Percentiles rank a stretch among this genome's conserved stretches.
These are phyloP conservation scores for Globodera ellingtonae DNA, from an alignment of 1,140 invertebrate genomes.

Conservation along the genomic window DNA sequence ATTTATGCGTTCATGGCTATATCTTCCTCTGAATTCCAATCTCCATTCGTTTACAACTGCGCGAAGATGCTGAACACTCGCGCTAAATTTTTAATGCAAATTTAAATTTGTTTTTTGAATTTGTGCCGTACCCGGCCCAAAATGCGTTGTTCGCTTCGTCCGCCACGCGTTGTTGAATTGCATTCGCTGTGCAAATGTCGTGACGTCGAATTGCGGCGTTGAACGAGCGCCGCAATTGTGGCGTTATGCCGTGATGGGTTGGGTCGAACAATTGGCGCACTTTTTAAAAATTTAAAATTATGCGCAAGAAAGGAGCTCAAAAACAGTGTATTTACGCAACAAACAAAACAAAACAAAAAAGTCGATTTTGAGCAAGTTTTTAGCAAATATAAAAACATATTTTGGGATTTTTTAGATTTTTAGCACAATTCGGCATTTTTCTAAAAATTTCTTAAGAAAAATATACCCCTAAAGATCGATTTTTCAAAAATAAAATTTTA, in stretches of 20 bases:
- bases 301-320: too few relatives aligned
- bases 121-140: background rate
- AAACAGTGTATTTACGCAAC: too few relatives aligned
- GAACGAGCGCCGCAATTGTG: background rate
- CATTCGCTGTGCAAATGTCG: background rate
- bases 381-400: too few relatives aligned
- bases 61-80: background rate
- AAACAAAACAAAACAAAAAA: too few relatives aligned
- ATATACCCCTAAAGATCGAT: too few relatives aligned
- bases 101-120: background rate
- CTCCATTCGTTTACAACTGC: background rate
- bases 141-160: conserved; percentile 2
- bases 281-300: background rate
- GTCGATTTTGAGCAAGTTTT: too few relatives aligned
- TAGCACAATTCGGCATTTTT: too few relatives aligned
- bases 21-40: conserved; percentile 4
- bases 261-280: conserved; percentile 2
- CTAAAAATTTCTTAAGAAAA: too few relatives aligned
- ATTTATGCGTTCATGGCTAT: too few relatives aligned
- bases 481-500: too few relatives aligned
- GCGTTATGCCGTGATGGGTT: background rate
- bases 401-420: too few relatives aligned
- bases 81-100: background rate
- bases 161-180: background rate
- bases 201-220: background rate